phyloP scores from a whole-genome alignment of 1,140 invertebrate genomes.

The Zaprionus capensis region DNA sequence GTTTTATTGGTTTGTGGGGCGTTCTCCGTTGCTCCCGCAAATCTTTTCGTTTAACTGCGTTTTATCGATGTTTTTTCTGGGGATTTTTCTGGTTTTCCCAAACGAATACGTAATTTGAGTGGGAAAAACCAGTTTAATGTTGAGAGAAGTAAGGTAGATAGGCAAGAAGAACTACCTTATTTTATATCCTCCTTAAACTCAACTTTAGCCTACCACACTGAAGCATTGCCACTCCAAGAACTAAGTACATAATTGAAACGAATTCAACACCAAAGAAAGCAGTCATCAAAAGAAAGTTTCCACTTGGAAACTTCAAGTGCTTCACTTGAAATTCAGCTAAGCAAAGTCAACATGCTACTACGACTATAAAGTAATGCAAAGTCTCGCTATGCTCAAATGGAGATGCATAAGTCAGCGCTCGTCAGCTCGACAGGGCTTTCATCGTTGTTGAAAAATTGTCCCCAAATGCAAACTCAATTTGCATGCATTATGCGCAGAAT shows the following conservation, averaged over 20 bases:
- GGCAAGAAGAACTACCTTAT: background rate
- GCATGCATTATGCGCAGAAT: slow-evolving; percentile 50
- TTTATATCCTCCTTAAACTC: slow-evolving; percentile 6
- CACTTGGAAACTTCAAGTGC: background rate
- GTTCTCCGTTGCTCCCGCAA: slow-evolving; percentile 8
- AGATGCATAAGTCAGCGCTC: slow-evolving; percentile 1
- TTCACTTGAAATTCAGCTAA: slow-evolving; percentile 2
- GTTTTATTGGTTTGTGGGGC: slow-evolving; percentile 28
- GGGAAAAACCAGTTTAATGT: background rate
- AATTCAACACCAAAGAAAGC: background rate
- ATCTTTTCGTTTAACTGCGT: slow-evolving; percentile 46
- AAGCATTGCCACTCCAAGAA: background rate
- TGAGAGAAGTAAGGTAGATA: background rate
- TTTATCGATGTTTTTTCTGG: slow-evolving; percentile 49
- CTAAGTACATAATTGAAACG: slow-evolving; percentile 2
- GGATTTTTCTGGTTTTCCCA: background rate
- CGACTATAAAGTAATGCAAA: background rate
- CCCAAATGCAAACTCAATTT: slow-evolving; percentile 58
- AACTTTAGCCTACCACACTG: background rate
- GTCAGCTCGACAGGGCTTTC: background rate
- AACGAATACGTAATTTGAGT: background rate
- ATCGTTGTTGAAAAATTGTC: slow-evolving; percentile 14
- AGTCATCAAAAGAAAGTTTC: slow-evolving; percentile 3
- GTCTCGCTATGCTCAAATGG: background rate
- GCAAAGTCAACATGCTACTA: background rate